phyloP scores from a whole-genome alignment of 2,888 invertebrate genomes.

The Meliscaeva auricollis region DNA sequence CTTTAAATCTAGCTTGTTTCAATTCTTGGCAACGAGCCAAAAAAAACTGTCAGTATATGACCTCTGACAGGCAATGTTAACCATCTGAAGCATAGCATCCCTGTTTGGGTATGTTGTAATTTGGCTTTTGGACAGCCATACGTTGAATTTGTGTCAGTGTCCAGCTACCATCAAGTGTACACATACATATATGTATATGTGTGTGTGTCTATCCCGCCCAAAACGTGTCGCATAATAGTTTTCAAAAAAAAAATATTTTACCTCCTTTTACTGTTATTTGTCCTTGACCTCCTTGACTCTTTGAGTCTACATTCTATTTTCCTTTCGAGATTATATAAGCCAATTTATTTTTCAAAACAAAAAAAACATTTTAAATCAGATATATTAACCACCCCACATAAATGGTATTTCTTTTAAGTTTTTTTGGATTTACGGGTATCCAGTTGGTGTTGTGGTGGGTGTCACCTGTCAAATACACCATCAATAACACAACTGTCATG shows the following conservation, averaged over 20 bases:
- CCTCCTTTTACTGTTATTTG: neutral
- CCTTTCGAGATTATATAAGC: neutral
- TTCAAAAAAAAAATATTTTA: neutral
- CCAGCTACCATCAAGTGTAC: neutral
- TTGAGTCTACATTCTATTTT: neutral
- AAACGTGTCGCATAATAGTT: conserved; percentile 24
- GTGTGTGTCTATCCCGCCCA: neutral
- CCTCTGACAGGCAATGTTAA: conserved; percentile 3
- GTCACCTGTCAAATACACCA: conserved; percentile 45
- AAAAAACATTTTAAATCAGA: neutral
- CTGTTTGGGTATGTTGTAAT: neutral
- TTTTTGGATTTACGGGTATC: conserved; percentile 7
- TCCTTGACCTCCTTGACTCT: conserved; percentile 10
- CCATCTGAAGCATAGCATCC: conserved; percentile 8
- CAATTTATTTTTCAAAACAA: neutral
- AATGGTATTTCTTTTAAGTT: conserved; percentile 21
- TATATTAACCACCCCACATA: neutral
- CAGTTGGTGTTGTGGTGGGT: neutral
- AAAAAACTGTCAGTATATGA: neutral
- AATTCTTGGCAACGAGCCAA: conserved; percentile 8
- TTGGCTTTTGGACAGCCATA: conserved; percentile 1
- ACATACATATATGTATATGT: neutral
- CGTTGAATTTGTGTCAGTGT: conserved; percentile 15
- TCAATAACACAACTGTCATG: conserved; percentile 43
- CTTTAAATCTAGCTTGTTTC: neutral